A percentile compares a stretch with the other conserved stretches of the same genome.
Conservation (phyloP, 2,888 invertebrate genomes). For the Thecophora atra region DNA sequence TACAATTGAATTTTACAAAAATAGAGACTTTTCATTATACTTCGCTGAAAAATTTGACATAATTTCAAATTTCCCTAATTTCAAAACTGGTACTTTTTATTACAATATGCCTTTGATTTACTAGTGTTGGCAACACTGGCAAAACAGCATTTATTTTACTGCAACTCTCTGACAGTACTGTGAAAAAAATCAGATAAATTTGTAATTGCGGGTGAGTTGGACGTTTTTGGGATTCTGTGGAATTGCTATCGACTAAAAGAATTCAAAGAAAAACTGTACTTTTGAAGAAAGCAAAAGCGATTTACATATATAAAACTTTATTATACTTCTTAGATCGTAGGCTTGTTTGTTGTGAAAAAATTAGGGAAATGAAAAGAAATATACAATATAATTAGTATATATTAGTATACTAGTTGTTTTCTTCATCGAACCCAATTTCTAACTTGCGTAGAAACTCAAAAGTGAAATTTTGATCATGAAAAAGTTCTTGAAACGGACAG, state of each 20-base stretch:
- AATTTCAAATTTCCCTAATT: too few species aligned
- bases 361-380: slow-evolving; percentile 16
- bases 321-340: slow-evolving; percentile 29
- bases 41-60: too few species aligned
- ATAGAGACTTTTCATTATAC: too few species aligned
- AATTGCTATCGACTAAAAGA: slow-evolving; percentile 28
- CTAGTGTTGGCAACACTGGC: too few species aligned
- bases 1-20: too few species aligned
- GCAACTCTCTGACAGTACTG: neutral
- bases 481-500: neutral
- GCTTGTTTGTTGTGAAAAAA: slow-evolving; percentile 36
- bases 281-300: slow-evolving; percentile 27
- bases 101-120: too few species aligned
- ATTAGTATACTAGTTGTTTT: neutral
- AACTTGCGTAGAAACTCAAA: slow-evolving; percentile 24
- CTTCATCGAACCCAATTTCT: neutral
- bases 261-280: slow-evolving; percentile 33
- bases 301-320: slow-evolving; percentile 30
- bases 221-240: slow-evolving; percentile 40
- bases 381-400: neutral
- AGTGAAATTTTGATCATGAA: slow-evolving; percentile 26
- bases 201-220: slow-evolving; percentile 49
- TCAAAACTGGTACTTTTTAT: too few species aligned
- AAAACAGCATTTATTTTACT: too few species aligned
- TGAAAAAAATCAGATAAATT: slow-evolving; percentile 42